Percentiles rank a stretch among this genome's conserved stretches.
Evolutionary conservation across 2,113 vertebrate species (phyloP).

Genomic region (Tragelaphus strepsiceros): DNA sequence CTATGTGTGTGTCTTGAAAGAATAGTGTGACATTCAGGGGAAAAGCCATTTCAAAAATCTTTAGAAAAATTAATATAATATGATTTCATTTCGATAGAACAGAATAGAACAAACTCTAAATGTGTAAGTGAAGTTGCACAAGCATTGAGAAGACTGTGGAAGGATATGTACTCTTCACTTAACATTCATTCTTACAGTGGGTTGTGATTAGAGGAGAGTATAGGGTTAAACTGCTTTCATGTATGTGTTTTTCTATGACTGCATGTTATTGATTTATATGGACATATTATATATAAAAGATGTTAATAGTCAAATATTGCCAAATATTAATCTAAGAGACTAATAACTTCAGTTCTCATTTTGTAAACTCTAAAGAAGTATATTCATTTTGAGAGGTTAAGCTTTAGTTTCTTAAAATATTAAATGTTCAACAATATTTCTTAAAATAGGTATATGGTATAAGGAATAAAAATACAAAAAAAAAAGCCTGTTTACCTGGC

Average conservation of each 20-base stretch:
- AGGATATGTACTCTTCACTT: not conserved
- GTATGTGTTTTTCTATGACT: not conserved
- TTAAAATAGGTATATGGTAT: not conserved
- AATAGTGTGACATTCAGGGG: not conserved
- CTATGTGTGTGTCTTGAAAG: not conserved
- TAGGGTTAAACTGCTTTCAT: not conserved
- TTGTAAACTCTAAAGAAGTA: not conserved
- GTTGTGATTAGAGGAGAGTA: not conserved
- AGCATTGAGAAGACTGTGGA: not conserved
- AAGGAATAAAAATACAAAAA: not conserved
- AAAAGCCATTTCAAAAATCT: not conserved
- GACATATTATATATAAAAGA: constrained; percentile 1
- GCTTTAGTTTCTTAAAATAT: not conserved
- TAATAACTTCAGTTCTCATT: not conserved
- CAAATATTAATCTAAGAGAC: not conserved
- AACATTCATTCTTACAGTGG: not conserved
- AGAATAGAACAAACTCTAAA: not conserved
- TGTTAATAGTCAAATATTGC: not conserved
- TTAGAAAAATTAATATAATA: not conserved
- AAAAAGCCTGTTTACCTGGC: not conserved
- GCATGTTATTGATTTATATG: constrained; percentile 13
- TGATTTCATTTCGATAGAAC: not conserved
- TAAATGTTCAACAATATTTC: not conserved
- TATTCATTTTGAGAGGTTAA: constrained; percentile 25
- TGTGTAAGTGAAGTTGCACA: not conserved